Evolutionary conservation across 2,797 vertebrate genomes (phyloP).

Genomic region (Melanotaenia parkinsoni): DNA sequence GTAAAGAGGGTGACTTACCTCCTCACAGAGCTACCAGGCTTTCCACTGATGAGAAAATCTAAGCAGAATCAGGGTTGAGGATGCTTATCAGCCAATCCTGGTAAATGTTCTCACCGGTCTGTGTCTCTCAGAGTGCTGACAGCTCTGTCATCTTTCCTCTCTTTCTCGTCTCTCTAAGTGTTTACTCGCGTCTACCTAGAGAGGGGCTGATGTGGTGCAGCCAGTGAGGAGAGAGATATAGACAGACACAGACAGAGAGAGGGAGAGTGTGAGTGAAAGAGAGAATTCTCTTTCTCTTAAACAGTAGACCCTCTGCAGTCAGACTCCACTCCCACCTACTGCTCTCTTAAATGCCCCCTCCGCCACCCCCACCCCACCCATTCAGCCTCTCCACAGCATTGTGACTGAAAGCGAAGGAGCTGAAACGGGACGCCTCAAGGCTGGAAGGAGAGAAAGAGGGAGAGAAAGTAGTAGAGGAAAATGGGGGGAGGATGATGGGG

Average conservation of each 20-base stretch:
- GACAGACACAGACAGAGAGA: slow-evolving; percentile 54
- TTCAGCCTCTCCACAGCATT: slow-evolving; percentile 76
- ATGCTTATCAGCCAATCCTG: slow-evolving; percentile 52
- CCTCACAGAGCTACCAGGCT: slow-evolving; percentile 42
- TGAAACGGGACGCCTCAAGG: slow-evolving; percentile 86
- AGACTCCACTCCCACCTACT: slow-evolving; percentile 86
- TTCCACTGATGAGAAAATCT: slow-evolving; percentile 53
- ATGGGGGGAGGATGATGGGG: slow-evolving; percentile 20
- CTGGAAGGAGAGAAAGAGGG: slow-evolving; percentile 62
- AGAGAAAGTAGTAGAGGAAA: slow-evolving; percentile 50
- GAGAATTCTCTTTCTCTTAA: slow-evolving; percentile 84
- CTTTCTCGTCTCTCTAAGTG: slow-evolving; percentile 72
- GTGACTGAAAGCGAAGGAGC: slow-evolving; percentile 84
- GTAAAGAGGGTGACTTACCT: slow-evolving; percentile 76
- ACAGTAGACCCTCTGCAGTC: slow-evolving; percentile 86
- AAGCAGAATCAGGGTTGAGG: slow-evolving; percentile 34
- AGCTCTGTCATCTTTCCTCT: slow-evolving; percentile 79
- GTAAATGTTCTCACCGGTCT: slow-evolving; percentile 50
- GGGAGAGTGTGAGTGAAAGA: slow-evolving; percentile 62
- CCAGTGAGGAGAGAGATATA: slow-evolving; percentile 64
- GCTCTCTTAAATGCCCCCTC: slow-evolving; percentile 80
- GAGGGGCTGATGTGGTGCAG: slow-evolving; percentile 81
- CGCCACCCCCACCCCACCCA: slow-evolving; percentile 53
- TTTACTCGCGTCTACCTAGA: slow-evolving; percentile 80
- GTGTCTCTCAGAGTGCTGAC: slow-evolving; percentile 76